These are phyloP conservation scores for Leucopternis melanops DNA, from an alignment of 2,113 vertebrate genomes.

Conservation along the genomic window DNA sequence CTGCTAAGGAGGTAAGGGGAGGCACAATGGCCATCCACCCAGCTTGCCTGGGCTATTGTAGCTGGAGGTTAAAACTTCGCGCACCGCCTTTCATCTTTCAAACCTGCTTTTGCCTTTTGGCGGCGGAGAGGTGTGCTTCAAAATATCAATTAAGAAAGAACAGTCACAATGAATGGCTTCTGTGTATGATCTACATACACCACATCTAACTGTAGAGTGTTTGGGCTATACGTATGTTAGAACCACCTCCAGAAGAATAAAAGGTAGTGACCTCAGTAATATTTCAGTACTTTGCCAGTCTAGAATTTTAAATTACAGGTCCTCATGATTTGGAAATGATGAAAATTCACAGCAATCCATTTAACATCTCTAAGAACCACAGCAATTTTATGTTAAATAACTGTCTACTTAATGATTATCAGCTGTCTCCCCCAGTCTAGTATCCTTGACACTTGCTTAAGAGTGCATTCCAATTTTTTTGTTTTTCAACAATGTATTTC, in stretches of 20 bases:
- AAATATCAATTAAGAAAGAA: background rate
- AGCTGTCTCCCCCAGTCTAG: background rate
- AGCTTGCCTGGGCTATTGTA: background rate
- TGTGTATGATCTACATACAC: background rate
- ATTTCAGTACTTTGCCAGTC: background rate
- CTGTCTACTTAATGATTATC: background rate
- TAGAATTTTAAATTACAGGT: background rate
- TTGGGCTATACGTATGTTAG: background rate
- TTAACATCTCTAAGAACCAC: background rate
- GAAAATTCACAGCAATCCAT: background rate
- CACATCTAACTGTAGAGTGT: background rate
- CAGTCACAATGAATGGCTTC: background rate
- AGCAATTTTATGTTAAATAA: background rate
- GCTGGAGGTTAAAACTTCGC: background rate
- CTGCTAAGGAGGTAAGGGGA: conserved; percentile 13
- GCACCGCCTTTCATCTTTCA: background rate
- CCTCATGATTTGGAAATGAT: background rate
- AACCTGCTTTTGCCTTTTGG: background rate
- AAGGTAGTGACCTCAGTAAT: background rate
- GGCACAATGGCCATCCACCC: background rate
- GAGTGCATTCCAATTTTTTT: background rate
- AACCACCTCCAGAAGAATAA: background rate
- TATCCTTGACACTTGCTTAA: background rate
- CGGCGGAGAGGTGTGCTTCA: background rate
- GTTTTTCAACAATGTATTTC: background rate